Percentiles rank a stretch among this genome's conserved stretches.
phyloP scores from a whole-genome alignment of 2,888 invertebrate genomes.

The Falcaria lacertinaria region DNA sequence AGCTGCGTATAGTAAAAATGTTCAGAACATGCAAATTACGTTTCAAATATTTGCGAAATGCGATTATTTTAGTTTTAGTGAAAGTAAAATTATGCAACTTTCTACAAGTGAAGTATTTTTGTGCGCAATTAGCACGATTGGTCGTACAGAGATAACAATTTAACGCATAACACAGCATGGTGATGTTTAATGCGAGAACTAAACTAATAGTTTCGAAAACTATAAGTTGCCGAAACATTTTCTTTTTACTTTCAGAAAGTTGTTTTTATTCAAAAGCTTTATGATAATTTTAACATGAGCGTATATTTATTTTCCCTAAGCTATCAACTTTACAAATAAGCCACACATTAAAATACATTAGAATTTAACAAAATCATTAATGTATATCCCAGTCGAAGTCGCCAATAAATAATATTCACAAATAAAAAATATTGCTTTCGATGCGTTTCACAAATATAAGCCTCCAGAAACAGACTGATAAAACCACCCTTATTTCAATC shows the following conservation, averaged over 20 bases:
- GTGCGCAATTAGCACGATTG: neutral
- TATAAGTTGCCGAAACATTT: no score
- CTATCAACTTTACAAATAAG: no score
- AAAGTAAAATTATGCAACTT: slow-evolving; percentile 78
- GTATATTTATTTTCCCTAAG: no score
- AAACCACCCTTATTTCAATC: slow-evolving; percentile 12
- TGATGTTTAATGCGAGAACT: neutral
- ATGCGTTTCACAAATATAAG: neutral
- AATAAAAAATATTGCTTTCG: neutral
- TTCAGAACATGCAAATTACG: slow-evolving; percentile 57
- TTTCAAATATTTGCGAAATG: slow-evolving; percentile 60
- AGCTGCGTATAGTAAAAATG: slow-evolving; percentile 45
- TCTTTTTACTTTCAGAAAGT: no score
- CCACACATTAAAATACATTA: no score
- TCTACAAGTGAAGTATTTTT: slow-evolving; percentile 47
- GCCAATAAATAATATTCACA: neutral
- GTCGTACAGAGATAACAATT: slow-evolving; percentile 27
- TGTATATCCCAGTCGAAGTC: no score
- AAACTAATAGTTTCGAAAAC: neutral
- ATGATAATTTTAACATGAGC: no score
- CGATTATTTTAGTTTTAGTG: slow-evolving; percentile 60
- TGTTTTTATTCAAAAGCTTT: no score
- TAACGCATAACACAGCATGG: slow-evolving; percentile 17
- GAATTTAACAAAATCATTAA: no score
- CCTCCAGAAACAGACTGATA: neutral